These are phyloP conservation scores for Balaeniceps rex DNA, from an alignment of 2,113 vertebrate genomes.

Conservation along the genomic window DNA sequence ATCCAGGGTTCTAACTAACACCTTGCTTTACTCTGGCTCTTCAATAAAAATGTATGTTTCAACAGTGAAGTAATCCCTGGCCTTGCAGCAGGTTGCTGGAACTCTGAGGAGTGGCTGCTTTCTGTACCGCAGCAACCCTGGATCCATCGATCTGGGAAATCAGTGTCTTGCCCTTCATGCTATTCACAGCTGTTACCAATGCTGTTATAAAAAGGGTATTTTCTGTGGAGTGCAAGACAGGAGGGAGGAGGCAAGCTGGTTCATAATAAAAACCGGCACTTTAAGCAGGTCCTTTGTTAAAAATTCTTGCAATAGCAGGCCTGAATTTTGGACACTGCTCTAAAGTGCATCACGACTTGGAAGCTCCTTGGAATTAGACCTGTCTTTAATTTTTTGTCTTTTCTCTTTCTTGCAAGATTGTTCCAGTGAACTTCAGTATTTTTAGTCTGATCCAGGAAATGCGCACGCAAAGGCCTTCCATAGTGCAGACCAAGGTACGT, in stretches of 20 bases:
- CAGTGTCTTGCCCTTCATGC: neutral
- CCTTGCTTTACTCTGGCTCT: neutral
- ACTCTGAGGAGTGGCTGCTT: neutral
- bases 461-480: slow-evolving; percentile 90
- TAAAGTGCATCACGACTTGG: neutral
- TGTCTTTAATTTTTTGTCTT: neutral
- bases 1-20: neutral
- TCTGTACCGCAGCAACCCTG: neutral
- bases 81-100: neutral
- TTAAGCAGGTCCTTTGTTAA: neutral
- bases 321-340: neutral
- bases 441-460: slow-evolving; percentile 88
- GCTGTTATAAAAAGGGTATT: neutral
- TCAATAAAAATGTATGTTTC: neutral
- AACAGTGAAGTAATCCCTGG: neutral
- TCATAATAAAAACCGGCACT: neutral
- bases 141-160: neutral
- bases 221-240: neutral
- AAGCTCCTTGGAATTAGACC: neutral
- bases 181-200: neutral
- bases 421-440: slow-evolving; percentile 87
- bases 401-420: slow-evolving; percentile 74
- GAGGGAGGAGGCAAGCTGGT: neutral
- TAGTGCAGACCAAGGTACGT: slow-evolving; percentile 94
- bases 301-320: neutral